Conservation (phyloP, 1,140 invertebrate species). For the Nomia melanderi region DNA sequence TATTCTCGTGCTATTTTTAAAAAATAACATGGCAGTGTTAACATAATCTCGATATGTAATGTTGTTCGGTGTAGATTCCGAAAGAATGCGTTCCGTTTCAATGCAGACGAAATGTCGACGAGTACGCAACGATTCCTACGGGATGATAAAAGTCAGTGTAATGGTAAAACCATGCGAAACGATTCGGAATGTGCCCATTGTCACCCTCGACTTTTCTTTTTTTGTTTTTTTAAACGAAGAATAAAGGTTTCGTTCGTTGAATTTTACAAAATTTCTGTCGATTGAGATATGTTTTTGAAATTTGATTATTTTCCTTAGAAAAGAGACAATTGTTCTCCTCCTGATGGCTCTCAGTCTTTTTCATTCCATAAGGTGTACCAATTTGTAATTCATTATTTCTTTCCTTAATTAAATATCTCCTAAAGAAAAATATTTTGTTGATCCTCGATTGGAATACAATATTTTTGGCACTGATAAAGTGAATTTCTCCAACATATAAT, state of each 20-base stretch:
- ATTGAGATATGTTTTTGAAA: not conserved
- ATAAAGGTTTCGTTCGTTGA: not conserved
- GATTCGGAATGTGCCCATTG: not conserved
- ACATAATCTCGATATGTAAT: slow-evolving; percentile 21
- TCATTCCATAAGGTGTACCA: not conserved
- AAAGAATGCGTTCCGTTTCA: not conserved
- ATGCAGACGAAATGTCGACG: slow-evolving; percentile 33
- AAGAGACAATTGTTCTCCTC: not conserved
- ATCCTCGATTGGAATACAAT: too few relatives aligned
- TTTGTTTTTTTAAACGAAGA: not conserved
- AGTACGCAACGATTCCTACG: not conserved
- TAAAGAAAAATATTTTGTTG: too few relatives aligned
- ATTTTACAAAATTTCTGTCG: not conserved
- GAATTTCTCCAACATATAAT: too few relatives aligned
- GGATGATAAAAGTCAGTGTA: not conserved
- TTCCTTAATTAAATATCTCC: too few relatives aligned
- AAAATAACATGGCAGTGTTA: not conserved
- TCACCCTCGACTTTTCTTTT: not conserved
- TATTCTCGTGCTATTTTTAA: not conserved
- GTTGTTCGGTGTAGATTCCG: not conserved
- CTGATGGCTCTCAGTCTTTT: not conserved
- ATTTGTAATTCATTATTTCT: not conserved
- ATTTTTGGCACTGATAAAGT: too few relatives aligned
- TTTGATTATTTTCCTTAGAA: not conserved
- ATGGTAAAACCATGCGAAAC: not conserved